Conservation (phyloP, 2,888 invertebrate species). For the Tortrix viridana region DNA sequence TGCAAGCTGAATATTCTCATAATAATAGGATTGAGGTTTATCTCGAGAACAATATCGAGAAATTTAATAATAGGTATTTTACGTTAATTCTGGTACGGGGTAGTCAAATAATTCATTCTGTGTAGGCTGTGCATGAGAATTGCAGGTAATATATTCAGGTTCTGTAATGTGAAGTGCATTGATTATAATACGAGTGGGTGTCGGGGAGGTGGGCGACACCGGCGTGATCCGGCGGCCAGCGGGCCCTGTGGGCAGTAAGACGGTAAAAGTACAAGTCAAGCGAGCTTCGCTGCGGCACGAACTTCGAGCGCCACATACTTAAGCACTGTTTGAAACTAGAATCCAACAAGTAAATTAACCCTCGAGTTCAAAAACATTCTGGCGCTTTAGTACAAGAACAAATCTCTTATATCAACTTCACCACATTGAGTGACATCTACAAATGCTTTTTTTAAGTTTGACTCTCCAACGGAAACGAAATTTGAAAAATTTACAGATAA, state of each 20-base stretch:
- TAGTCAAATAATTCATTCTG: background rate
- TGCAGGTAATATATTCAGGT: slow-evolving; percentile 1
- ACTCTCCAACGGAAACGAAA: slow-evolving; percentile 18
- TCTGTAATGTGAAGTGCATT: slow-evolving; percentile 6
- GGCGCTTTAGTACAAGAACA: background rate
- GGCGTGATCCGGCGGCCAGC: background rate
- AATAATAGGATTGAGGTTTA: no score
- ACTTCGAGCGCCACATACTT: no score
- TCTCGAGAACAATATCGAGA: background rate
- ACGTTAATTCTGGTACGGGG: no score
- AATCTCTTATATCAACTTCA: background rate
- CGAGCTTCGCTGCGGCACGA: no score
- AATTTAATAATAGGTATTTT: background rate
- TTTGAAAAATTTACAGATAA: slow-evolving; percentile 18
- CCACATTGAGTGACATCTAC: slow-evolving; percentile 20
- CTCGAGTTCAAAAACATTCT: no score
- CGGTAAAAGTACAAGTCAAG: no score
- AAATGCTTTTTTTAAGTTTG: slow-evolving; percentile 11
- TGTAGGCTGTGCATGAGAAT: background rate
- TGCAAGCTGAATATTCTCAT: background rate
- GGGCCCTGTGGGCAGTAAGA: background rate
- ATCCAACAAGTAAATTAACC: no score
- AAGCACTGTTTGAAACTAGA: no score
- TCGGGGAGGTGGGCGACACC: slow-evolving; percentile 13
- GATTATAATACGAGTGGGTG: slow-evolving; percentile 13